Conservation (phyloP, 2,888 invertebrate species). For the Andricus curvator region DNA sequence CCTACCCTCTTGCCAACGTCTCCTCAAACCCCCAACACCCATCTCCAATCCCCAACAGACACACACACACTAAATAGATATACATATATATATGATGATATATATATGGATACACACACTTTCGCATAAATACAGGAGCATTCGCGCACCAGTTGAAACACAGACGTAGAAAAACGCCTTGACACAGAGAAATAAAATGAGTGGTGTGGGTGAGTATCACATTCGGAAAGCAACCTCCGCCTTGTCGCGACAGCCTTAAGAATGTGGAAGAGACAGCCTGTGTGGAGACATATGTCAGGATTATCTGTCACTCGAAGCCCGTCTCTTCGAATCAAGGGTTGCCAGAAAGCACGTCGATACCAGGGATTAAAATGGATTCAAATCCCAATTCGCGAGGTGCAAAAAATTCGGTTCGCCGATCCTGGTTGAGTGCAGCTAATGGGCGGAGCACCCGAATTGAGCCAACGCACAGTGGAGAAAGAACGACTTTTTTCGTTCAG, state of each 20-base stretch:
- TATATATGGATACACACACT: conserved; percentile 16
- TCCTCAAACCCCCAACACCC: conserved; percentile 57
- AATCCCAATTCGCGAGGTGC: conserved; percentile 24
- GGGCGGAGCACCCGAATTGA: neutral
- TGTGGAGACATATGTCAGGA: conserved; percentile 41
- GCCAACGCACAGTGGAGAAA: too few species aligned
- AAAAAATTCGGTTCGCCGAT: neutral
- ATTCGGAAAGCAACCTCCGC: conserved; percentile 64
- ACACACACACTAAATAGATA: conserved; percentile 20
- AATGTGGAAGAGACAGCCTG: conserved; percentile 28
- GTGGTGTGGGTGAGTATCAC: conserved; percentile 31
- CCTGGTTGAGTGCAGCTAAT: neutral
- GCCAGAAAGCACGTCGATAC: conserved; percentile 29
- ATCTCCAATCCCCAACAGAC: conserved; percentile 41
- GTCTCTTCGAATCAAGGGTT: conserved; percentile 27
- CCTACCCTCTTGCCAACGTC: conserved; percentile 59
- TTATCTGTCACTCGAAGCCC: conserved; percentile 21
- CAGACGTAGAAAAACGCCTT: conserved; percentile 26
- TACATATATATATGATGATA: conserved; percentile 8
- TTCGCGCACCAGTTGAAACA: conserved; percentile 26
- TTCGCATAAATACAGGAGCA: conserved; percentile 38
- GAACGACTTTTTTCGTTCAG: too few species aligned
- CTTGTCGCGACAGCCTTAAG: conserved; percentile 50
- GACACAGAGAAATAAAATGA: neutral
- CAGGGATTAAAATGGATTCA: conserved; percentile 27